Conservation (phyloP, 2,797 vertebrate genomes). For the Notoglanidium macrostoma region DNA sequence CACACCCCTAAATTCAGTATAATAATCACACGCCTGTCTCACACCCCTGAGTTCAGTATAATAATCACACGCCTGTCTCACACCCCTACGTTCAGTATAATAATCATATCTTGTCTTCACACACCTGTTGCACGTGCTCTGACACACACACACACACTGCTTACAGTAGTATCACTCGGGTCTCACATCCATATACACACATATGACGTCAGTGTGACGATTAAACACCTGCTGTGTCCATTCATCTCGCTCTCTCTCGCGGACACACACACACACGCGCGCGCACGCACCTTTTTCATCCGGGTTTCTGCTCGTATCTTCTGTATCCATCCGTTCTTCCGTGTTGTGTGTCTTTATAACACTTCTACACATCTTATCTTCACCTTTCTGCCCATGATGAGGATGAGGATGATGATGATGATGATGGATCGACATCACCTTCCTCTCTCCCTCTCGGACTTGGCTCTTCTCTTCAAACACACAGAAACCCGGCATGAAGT, state of each 20-base stretch:
- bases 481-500: neutral
- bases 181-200: neutral
- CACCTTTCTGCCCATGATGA: conserved; percentile 1
- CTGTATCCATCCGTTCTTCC: conserved; percentile 5
- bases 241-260: neutral
- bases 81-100: too few species aligned
- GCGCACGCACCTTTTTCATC: conserved; percentile 19
- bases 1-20: too few species aligned
- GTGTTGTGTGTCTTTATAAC: neutral
- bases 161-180: neutral
- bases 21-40: too few species aligned
- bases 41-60: too few species aligned
- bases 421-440: neutral
- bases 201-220: neutral
- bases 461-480: neutral
- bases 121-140: neutral
- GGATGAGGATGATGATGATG: neutral
- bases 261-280: neutral
- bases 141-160: neutral
- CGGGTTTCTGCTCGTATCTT: neutral
- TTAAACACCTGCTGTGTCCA: neutral
- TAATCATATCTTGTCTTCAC: too few species aligned
- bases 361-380: neutral
- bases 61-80: too few species aligned
- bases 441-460: neutral